Base-by-base conservation (phyloP, 1,140 invertebrate genomes). In the Proales similis region DNA sequence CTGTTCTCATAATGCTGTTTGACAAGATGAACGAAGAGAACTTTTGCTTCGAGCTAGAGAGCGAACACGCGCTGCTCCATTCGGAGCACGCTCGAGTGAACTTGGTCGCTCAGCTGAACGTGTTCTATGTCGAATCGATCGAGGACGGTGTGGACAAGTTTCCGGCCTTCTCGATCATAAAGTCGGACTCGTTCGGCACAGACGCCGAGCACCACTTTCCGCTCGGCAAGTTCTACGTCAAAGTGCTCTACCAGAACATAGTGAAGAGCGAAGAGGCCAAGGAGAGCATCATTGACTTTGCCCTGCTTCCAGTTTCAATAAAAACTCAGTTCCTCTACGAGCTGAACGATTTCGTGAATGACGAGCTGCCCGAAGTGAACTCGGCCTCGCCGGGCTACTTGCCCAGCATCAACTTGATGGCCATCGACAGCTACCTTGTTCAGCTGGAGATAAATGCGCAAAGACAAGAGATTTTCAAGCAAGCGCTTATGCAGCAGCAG, bases 381-480 rank as follows among this genome's bases (percentile, higher is more conserved):
- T n/a, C n/a, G n/a, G n/a, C n/a, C n/a, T n/a, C n/a, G n/a, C n/a
- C n/a, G n/a, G n/a, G n/a, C n/a, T n/a, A n/a, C n/a, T n/a, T n/a
- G n/a, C 51, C 51, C 9, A 14, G 20, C 9, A 26, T 57, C 1
- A 57, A 57, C 24, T 30, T 57, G 3, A n/a, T 57, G 1, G 51
- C 51, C 11, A 24, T 57, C 14, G 51, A 57, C 29, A 57, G 51
- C 51, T 42, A 42, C 45, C 45, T 57, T 20, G 20, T 57, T 19
- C 51, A 57, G 45, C 39, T 57, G 51, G 51, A 57, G 45, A 57
- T 57, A 42, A 57, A 57, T 39, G 45, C 39, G 32, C 39, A 57
- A 11, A 36, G 51, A 6, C 36, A 57, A 12, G 20, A 42, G n/a
- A n/a, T n/a, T 12, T 14, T 57, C 9, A 57, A 42, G 20, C 36